These are phyloP conservation scores for Plutomurus gul DNA, from an alignment of 1,140 invertebrate genomes.

Conservation along the genomic window DNA sequence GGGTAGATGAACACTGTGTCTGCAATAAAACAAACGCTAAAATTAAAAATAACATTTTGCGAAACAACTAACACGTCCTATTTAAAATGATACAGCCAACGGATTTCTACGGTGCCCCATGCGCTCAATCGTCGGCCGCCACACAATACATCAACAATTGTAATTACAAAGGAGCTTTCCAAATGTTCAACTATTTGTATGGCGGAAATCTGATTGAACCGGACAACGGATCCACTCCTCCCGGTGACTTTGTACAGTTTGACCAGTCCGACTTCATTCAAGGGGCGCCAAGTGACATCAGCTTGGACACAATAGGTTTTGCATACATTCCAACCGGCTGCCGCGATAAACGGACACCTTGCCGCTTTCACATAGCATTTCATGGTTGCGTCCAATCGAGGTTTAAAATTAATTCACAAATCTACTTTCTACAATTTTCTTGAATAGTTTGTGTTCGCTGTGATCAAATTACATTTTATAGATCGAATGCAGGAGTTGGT, in stretches of 20 bases:
- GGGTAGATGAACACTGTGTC: too few species aligned
- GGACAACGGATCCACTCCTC: not conserved
- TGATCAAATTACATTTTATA: not conserved
- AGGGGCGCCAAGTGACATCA: slow-evolving; percentile 34
- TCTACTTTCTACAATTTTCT: too few species aligned
- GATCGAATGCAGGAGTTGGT: slow-evolving; percentile 46
- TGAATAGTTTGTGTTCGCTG: not conserved
- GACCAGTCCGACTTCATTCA: slow-evolving; percentile 55
- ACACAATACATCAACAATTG: slow-evolving; percentile 57
- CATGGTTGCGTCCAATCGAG: slow-evolving; percentile 57
- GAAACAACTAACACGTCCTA: not conserved
- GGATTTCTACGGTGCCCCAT: slow-evolving; percentile 56
- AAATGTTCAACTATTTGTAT: slow-evolving; percentile 57
- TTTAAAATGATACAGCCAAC: slow-evolving; percentile 54
- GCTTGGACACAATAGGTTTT: slow-evolving; percentile 55
- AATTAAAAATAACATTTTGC: not conserved
- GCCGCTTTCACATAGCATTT: slow-evolving; percentile 58
- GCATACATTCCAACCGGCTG: slow-evolving; percentile 56
- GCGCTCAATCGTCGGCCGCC: slow-evolving; percentile 40
- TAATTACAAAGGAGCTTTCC: slow-evolving; percentile 56
- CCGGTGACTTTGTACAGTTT: slow-evolving; percentile 46
- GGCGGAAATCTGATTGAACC: slow-evolving; percentile 49
- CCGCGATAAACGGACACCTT: slow-evolving; percentile 51
- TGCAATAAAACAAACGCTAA: too few species aligned
- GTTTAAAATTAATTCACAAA: slow-evolving; percentile 51